phyloP scores from a whole-genome alignment of 2,888 invertebrate genomes.

The Ischnus inquisitorius region DNA sequence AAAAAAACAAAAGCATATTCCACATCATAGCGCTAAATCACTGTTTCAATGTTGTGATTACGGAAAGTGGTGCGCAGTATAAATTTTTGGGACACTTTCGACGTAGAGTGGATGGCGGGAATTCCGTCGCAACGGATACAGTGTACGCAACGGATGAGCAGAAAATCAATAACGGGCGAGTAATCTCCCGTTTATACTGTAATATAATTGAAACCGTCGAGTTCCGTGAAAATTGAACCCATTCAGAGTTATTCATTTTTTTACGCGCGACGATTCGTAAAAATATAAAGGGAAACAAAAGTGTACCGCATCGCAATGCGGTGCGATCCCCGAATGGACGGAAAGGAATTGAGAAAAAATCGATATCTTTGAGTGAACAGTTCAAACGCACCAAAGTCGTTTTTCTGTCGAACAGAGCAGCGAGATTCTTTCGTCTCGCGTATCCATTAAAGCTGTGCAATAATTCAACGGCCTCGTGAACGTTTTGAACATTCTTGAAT shows the following conservation, averaged over 20 bases:
- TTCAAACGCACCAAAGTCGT: constrained; percentile 87
- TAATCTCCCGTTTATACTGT: background rate
- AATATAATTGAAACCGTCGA: background rate
- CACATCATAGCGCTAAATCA: no score
- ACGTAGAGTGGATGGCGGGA: background rate
- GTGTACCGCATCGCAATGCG: no score
- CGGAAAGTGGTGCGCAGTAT: background rate
- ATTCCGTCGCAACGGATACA: background rate
- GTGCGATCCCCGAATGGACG: no score
- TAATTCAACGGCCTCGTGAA: constrained; percentile 93
- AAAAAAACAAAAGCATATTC: no score
- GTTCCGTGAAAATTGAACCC: background rate
- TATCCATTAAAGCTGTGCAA: constrained; percentile 93
- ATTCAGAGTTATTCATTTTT: background rate
- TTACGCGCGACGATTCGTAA: no score
- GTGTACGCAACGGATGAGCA: background rate
- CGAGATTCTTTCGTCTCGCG: constrained; percentile 91
- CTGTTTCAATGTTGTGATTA: no score
- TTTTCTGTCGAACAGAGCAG: constrained; percentile 90
- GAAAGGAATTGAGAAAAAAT: background rate
- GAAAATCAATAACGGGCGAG: constrained; percentile 12
- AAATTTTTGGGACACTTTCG: background rate
- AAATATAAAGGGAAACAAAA: no score
- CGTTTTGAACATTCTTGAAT: constrained; percentile 92
- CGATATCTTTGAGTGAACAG: background rate